Evolutionary conservation across 2,113 vertebrate species (phyloP).

Genomic region (Myiagra hebetior): DNA sequence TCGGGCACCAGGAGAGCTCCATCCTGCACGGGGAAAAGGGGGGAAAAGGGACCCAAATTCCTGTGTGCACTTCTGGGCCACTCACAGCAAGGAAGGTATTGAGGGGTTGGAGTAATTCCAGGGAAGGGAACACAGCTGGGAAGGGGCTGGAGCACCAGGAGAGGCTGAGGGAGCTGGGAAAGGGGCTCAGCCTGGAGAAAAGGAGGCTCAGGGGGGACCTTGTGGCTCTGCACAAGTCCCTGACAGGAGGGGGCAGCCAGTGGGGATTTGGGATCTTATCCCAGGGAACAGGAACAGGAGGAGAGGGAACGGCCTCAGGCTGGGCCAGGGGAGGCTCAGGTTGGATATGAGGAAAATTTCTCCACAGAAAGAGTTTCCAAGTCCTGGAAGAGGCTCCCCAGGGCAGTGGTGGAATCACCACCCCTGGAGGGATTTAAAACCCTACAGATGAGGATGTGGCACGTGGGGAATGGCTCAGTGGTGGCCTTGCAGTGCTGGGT

Average conservation of each 20-base stretch:
- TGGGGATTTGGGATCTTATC: not conserved
- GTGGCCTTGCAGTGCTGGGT: not conserved
- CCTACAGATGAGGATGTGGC: not conserved
- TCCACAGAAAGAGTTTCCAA: accelerated
- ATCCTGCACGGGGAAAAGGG: not conserved
- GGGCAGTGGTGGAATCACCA: not conserved
- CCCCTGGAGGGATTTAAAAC: not conserved
- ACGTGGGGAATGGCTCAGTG: too few relatives aligned
- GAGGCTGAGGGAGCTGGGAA: not conserved
- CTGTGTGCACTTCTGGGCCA: not conserved
- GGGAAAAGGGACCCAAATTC: not conserved
- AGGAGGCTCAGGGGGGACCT: not conserved
- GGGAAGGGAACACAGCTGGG: not conserved
- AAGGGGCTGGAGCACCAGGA: not conserved
- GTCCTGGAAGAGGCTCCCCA: not conserved
- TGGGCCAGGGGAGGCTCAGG: not conserved
- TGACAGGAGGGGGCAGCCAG: not conserved
- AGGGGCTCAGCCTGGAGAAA: not conserved
- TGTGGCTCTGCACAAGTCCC: not conserved
- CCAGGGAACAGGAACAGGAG: not conserved
- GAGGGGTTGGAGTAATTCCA: not conserved
- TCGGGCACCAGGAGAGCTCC: conserved; percentile 56
- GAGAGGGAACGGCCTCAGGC: not conserved
- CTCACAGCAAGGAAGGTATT: not conserved
- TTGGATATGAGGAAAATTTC: not conserved